A percentile compares a stretch with the other conserved stretches of the same genome.
phyloP scores from a whole-genome alignment of 1,140 invertebrate species.

The Neodiprion virginianus region DNA sequence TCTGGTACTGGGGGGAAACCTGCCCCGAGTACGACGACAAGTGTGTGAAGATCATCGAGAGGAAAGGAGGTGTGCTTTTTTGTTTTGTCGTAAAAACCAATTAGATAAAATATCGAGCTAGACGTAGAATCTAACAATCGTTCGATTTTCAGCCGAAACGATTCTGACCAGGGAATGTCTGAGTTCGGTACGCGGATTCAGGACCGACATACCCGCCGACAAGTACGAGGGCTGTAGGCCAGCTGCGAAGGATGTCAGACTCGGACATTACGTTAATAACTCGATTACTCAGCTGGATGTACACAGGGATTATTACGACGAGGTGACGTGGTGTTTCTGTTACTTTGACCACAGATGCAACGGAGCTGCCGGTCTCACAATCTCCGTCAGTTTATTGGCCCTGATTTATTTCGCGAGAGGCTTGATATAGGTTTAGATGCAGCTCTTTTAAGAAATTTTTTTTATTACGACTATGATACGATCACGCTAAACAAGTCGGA shows the following conservation, averaged over 20 bases:
- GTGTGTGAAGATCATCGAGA: constrained; percentile 90
- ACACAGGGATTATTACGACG: constrained; percentile 82
- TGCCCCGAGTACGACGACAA: constrained; percentile 87
- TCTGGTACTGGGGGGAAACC: constrained; percentile 74
- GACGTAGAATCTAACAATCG: background rate
- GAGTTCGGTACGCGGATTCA: constrained; percentile 75
- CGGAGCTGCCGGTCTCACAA: constrained; percentile 41
- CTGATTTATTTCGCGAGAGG: background rate
- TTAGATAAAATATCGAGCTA: background rate
- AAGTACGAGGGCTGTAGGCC: constrained; percentile 88
- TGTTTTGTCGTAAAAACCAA: constrained; percentile 11
- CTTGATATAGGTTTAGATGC: background rate
- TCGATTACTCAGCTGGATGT: constrained; percentile 86
- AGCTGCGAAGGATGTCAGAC: constrained; percentile 77
- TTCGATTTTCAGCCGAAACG: constrained; percentile 69
- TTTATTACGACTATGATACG: too few relatives aligned
- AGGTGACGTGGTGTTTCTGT: constrained; percentile 89
- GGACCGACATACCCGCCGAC: constrained; percentile 91
- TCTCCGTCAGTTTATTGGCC: constrained; percentile 30
- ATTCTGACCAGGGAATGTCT: constrained; percentile 87
- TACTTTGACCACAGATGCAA: constrained; percentile 92
- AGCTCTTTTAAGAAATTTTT: too few relatives aligned
- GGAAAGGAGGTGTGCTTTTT: constrained; percentile 77
- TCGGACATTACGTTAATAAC: constrained; percentile 89
- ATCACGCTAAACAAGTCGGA: too few relatives aligned